These are phyloP conservation scores for Colaptes auratus DNA, from an alignment of 2,113 vertebrate genomes.

Conservation along the genomic window DNA sequence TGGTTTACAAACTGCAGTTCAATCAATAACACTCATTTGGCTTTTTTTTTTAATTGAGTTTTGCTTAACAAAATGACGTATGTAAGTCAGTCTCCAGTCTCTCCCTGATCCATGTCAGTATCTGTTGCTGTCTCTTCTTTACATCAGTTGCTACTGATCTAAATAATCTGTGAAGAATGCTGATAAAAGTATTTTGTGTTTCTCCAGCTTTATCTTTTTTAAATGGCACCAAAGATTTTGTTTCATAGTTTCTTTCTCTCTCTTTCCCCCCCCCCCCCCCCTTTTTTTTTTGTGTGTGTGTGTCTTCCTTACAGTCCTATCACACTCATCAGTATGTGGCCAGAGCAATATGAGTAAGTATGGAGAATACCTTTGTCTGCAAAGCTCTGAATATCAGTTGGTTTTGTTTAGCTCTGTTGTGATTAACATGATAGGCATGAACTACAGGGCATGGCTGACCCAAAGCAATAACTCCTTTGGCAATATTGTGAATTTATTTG, in stretches of 20 bases:
- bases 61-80: not conserved
- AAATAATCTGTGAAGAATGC: not conserved
- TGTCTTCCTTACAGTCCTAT: slow-evolving; percentile 89
- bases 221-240: not conserved
- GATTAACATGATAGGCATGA: slow-evolving; percentile 25
- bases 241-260: slow-evolving; percentile 15
- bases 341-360: slow-evolving; percentile 99
- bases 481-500: slow-evolving; percentile 2
- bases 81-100: not conserved
- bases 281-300: not conserved
- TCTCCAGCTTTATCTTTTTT: not conserved
- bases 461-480: not conserved
- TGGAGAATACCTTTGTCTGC: not conserved
- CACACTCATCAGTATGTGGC: slow-evolving; percentile 99
- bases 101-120: not conserved
- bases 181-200: not conserved
- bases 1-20: not conserved
- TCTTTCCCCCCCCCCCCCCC: slow-evolving; percentile 58
- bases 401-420: slow-evolving; percentile 9
- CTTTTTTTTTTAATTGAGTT: not conserved
- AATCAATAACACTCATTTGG: not conserved
- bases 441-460: not conserved
- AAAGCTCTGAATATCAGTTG: not conserved
- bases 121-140: slow-evolving; percentile 32
- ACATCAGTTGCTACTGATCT: not conserved